phyloP scores from a whole-genome alignment of 2,888 invertebrate species.

The Entomobrya multifasciata region DNA sequence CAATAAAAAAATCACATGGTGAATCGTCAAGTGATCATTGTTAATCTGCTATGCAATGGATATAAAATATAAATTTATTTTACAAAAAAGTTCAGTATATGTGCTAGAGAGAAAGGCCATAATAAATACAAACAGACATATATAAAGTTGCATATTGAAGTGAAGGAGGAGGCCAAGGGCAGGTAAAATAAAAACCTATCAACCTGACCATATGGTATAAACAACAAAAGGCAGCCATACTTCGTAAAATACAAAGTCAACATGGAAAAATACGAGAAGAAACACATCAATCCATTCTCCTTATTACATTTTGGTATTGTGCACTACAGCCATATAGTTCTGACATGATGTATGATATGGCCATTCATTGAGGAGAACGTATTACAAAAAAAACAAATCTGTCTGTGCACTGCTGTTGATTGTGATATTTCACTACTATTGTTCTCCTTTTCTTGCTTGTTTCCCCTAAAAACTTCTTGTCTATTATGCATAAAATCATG shows the following conservation, averaged over 20 bases:
- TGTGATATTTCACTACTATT: no score
- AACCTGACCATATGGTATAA: background rate
- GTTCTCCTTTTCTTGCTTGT: background rate
- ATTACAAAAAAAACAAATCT: background rate
- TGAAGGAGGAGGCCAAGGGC: background rate
- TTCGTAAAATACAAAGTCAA: background rate
- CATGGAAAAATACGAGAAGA: constrained; percentile 2
- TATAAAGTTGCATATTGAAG: background rate
- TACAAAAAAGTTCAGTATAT: no score
- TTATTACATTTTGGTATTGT: background rate
- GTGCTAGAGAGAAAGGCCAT: no score
- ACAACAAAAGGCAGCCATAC: background rate
- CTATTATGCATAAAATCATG: constrained; percentile 20
- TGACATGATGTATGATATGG: constrained; percentile 10
- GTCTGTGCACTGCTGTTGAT: no score
- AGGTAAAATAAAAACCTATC: background rate
- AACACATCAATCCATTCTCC: constrained; percentile 14
- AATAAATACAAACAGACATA: no score
- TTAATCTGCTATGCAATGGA: background rate
- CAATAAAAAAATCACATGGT: background rate
- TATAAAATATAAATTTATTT: background rate
- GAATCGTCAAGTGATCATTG: no score
- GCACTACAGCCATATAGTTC: background rate
- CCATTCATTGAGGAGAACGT: background rate
- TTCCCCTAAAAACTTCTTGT: background rate